phyloP scores from a whole-genome alignment of 1,140 invertebrate species.

The Dreissena polymorpha region DNA sequence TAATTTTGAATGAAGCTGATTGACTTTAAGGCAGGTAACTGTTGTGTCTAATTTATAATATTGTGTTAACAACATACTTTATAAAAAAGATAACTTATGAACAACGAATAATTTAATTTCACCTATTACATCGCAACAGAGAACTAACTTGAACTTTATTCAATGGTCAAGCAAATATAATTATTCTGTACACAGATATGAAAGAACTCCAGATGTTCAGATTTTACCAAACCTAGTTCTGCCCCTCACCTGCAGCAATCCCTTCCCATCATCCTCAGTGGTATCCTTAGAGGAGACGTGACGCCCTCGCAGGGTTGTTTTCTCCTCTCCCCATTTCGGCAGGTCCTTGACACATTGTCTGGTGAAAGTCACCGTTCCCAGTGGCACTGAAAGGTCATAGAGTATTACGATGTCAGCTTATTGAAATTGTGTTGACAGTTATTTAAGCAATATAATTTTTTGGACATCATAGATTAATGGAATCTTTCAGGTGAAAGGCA shows the following conservation, averaged over 20 bases:
- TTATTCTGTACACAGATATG: too few relatives aligned
- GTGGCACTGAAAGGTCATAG: conserved; percentile 79
- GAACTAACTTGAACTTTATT: too few relatives aligned
- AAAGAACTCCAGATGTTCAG: too few relatives aligned
- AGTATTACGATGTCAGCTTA: neutral
- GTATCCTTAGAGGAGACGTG: conserved; percentile 88
- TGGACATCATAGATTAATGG: neutral
- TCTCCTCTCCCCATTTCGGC: conserved; percentile 85
- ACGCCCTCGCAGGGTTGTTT: conserved; percentile 82
- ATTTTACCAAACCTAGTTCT: too few relatives aligned
- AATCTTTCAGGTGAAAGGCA: conserved; percentile 10
- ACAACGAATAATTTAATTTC: too few relatives aligned
- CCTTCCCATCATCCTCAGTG: conserved; percentile 91
- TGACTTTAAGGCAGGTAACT: too few relatives aligned
- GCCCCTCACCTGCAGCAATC: conserved; percentile 87
- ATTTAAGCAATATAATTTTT: neutral
- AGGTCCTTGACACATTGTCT: conserved; percentile 85
- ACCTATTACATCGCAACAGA: too few relatives aligned
- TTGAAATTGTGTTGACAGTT: neutral
- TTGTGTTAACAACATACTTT: too few relatives aligned
- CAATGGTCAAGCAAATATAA: too few relatives aligned
- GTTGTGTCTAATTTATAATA: too few relatives aligned
- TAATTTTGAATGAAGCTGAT: too few relatives aligned
- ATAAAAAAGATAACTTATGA: too few relatives aligned
- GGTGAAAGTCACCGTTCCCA: conserved; percentile 88